A percentile compares a stretch with the other conserved stretches of the same genome.
phyloP scores from a whole-genome alignment of 2,888 invertebrate species.

The Eristalis intricaria region DNA sequence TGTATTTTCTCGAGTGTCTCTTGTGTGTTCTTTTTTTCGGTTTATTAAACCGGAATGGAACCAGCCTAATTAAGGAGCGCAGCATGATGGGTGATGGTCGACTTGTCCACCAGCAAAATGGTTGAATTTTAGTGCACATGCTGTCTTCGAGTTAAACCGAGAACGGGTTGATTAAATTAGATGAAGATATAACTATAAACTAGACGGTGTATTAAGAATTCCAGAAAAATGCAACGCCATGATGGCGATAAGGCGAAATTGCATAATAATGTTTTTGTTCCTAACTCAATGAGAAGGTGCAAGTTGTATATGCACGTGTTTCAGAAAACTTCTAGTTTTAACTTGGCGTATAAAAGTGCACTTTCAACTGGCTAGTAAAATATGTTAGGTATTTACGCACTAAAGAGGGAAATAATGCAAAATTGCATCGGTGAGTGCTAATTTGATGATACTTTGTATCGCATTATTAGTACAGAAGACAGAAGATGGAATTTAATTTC shows the following conservation, averaged over 20 bases:
- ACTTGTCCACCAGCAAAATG: neutral
- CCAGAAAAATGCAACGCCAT: neutral
- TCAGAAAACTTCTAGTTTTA: neutral
- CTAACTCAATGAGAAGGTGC: neutral
- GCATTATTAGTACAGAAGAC: no score
- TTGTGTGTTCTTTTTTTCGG: neutral
- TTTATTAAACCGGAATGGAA: neutral
- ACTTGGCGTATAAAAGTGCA: neutral
- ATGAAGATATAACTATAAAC: slow-evolving; percentile 19
- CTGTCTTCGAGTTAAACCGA: neutral
- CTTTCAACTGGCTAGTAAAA: no score
- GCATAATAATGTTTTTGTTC: neutral
- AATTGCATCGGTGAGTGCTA: no score
- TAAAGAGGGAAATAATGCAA: no score
- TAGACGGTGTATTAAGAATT: neutral
- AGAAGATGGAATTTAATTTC: no score
- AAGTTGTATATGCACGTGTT: neutral
- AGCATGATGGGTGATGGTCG: neutral
- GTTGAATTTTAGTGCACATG: neutral
- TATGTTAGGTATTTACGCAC: no score
- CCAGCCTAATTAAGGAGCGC: neutral
- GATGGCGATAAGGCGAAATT: neutral
- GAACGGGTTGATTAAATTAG: slow-evolving; percentile 38
- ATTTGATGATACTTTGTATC: no score
- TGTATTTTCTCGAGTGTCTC: neutral